Evolutionary conservation across 2,113 vertebrate species (phyloP).

Genomic region (Hyaena hyaena): DNA sequence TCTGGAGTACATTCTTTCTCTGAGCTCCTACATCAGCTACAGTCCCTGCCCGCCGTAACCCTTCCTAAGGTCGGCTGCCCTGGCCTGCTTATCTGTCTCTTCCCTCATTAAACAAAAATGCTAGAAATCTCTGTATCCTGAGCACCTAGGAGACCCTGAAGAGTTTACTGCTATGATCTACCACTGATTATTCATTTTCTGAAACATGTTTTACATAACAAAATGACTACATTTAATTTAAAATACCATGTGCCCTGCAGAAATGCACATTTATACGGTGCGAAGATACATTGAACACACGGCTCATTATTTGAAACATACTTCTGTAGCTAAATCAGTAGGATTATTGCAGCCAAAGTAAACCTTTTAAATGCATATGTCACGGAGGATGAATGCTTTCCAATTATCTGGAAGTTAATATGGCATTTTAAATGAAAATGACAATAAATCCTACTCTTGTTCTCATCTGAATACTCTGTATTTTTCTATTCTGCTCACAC

Average conservation of each 20-base stretch:
- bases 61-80: not conserved
- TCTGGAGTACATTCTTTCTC: not conserved
- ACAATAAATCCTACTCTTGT: conserved; percentile 55
- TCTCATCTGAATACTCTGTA: conserved; percentile 76
- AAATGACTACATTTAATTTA: conserved; percentile 31
- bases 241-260: conserved; percentile 36
- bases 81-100: not conserved
- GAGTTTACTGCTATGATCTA: not conserved
- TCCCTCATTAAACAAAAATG: not conserved
- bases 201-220: conserved; percentile 18
- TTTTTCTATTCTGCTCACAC: not conserved
- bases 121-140: not conserved
- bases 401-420: conserved; percentile 63
- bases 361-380: conserved; percentile 79
- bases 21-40: not conserved
- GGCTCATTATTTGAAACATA: conserved; percentile 64
- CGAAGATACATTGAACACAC: conserved; percentile 13
- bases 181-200: not conserved
- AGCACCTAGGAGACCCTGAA: not conserved
- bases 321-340: conserved; percentile 77
- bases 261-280: conserved; percentile 39
- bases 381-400: conserved; percentile 73
- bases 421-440: conserved; percentile 77
- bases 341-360: conserved; percentile 74
- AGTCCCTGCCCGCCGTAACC: not conserved